phyloP scores from a whole-genome alignment of 35 echinoderm and acorn worm genomes.

The Nesometra sesokonis region DNA sequence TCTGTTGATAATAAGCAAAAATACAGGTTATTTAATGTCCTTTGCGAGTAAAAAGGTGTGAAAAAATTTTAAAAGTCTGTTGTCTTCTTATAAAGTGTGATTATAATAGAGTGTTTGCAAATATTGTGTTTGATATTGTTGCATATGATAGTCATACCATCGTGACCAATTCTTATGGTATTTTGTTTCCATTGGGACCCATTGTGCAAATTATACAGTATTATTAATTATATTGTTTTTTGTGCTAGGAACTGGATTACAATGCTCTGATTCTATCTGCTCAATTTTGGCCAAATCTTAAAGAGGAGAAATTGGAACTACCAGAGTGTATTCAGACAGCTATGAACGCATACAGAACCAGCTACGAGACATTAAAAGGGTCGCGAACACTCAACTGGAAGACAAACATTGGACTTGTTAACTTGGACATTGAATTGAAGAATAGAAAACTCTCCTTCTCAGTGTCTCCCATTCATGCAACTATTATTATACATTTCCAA shows the following conservation, averaged over 20 bases:
- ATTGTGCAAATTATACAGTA: too few species aligned
- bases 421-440: conserved; percentile 80
- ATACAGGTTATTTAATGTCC: too few species aligned
- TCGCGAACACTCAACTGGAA: conserved; percentile 95
- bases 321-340: conserved; percentile 53
- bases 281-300: conserved; percentile 92
- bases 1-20: too few species aligned
- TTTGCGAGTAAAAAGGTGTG: too few species aligned
- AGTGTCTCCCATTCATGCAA: conserved; percentile 92
- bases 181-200: too few species aligned
- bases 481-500: conserved; percentile 96
- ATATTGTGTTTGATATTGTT: too few species aligned
- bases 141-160: too few species aligned
- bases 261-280: conserved; percentile 90
- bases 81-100: too few species aligned
- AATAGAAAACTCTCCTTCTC: conserved; percentile 66
- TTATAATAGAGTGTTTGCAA: too few species aligned
- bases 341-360: conserved; percentile 83
- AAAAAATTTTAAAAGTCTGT: too few species aligned
- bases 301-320: conserved; percentile 84
- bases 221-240: background rate
- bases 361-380: conserved; percentile 81
- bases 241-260: conserved; percentile 44
- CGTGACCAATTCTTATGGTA: too few species aligned
- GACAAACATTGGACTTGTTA: conserved; percentile 75